Conservation (phyloP, 2,888 invertebrate species). For the Philereme vetulata region DNA sequence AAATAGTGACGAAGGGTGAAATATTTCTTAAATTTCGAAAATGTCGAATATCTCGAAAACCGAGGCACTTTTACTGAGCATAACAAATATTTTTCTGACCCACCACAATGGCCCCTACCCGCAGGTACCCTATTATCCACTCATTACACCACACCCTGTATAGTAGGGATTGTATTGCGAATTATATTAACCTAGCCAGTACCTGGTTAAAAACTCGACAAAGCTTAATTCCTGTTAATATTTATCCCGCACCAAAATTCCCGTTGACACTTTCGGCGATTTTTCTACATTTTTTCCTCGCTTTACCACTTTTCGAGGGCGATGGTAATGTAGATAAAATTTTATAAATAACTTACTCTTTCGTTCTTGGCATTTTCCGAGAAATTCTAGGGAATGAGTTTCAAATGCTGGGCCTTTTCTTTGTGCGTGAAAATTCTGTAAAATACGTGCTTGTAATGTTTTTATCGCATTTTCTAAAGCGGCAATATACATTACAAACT, state of each 20-base stretch:
- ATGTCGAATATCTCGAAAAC: too few species aligned
- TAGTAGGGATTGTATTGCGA: too few species aligned
- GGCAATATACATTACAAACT: neutral
- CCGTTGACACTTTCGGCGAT: conserved; percentile 35
- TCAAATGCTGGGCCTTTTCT: conserved; percentile 16
- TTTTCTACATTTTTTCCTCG: conserved; percentile 26
- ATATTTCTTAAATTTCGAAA: too few species aligned
- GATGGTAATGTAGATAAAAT: conserved; percentile 38
- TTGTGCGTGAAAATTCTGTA: conserved; percentile 19
- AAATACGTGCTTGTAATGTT: conserved; percentile 15
- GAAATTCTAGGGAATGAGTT: conserved; percentile 7
- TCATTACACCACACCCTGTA: too few species aligned
- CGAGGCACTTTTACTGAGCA: too few species aligned
- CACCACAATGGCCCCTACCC: too few species aligned
- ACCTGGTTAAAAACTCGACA: conserved; percentile 1
- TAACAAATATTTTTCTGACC: too few species aligned
- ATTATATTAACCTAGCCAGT: too few species aligned
- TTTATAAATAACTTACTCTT: conserved; percentile 36
- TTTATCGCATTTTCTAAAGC: conserved; percentile 12
- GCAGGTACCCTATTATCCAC: too few species aligned
- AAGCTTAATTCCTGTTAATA: conserved; percentile 40
- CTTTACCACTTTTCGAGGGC: conserved; percentile 24
- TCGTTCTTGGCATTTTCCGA: conserved; percentile 17
- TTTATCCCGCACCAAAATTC: conserved; percentile 36
- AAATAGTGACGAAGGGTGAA: too few species aligned